These are phyloP conservation scores for Chaitophorus viminalis DNA, from an alignment of 2,888 invertebrate species.

Conservation along the genomic window DNA sequence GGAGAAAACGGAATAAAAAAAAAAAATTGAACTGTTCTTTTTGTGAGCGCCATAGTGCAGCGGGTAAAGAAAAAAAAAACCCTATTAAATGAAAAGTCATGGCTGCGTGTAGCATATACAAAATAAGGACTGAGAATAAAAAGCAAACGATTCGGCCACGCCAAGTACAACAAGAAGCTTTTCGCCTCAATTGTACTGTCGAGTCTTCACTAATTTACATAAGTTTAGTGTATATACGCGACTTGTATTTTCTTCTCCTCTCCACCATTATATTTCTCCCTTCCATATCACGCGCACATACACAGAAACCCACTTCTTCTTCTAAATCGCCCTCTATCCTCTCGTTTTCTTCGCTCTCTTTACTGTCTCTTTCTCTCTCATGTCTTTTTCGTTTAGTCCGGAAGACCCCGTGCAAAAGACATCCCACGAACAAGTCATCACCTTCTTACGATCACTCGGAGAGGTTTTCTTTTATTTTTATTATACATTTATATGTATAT, in stretches of 20 bases:
- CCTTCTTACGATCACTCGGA: conserved; percentile 46
- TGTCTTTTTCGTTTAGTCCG: not conserved
- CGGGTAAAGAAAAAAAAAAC: not conserved
- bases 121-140: conserved; percentile 21
- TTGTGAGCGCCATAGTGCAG: not conserved
- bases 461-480: conserved; percentile 15
- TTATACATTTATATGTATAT: not conserved
- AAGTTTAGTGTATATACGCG: conserved; percentile 47
- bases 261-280: not conserved
- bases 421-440: conserved; percentile 47
- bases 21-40: conserved; percentile 34
- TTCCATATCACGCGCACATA: not conserved
- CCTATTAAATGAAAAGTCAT: conserved; percentile 33
- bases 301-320: not conserved
- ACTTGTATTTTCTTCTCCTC: not conserved
- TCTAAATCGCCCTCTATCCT: not conserved
- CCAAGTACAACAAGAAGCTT: conserved; percentile 35
- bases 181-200: conserved; percentile 42
- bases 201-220: conserved; percentile 54
- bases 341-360: not conserved
- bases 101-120: conserved; percentile 24
- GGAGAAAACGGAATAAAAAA: not conserved
- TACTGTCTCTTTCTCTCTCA: not conserved
- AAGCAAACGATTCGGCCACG: conserved; percentile 33
- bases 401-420: conserved; percentile 33